Conservation (phyloP, 2,113 vertebrate species). For the Campylorhamphus procurvoides region DNA sequence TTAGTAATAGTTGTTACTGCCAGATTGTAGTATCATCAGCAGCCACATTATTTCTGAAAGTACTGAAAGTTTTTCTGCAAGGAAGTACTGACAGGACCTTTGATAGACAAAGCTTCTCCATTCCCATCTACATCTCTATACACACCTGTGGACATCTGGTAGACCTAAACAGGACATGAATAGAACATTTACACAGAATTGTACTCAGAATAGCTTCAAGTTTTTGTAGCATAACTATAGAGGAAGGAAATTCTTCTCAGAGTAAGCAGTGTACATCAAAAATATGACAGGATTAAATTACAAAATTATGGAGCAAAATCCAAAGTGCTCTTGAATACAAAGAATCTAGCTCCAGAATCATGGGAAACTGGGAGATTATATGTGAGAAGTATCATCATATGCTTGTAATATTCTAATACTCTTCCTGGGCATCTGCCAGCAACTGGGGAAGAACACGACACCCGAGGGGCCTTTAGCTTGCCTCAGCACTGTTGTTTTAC, state of each 20-base stretch:
- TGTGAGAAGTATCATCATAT: not conserved
- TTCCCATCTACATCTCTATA: not conserved
- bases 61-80: not conserved
- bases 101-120: not conserved
- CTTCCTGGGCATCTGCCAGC: not conserved
- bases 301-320: not conserved
- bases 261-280: not conserved
- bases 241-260: not conserved
- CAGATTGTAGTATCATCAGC: not conserved
- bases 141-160: not conserved
- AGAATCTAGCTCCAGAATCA: not conserved
- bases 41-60: not conserved
- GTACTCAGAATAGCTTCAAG: not conserved
- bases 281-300: not conserved
- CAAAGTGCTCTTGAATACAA: not conserved
- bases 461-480: not conserved
- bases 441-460: not conserved
- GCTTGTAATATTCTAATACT: not conserved
- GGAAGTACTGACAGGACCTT: not conserved
- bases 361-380: not conserved
- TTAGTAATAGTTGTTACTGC: not conserved
- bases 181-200: rapidly evolving
- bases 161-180: not conserved
- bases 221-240: not conserved
- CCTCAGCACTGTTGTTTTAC: not conserved